phyloP scores from a whole-genome alignment of 2,888 invertebrate genomes.

The Napeogenes sylphis region DNA sequence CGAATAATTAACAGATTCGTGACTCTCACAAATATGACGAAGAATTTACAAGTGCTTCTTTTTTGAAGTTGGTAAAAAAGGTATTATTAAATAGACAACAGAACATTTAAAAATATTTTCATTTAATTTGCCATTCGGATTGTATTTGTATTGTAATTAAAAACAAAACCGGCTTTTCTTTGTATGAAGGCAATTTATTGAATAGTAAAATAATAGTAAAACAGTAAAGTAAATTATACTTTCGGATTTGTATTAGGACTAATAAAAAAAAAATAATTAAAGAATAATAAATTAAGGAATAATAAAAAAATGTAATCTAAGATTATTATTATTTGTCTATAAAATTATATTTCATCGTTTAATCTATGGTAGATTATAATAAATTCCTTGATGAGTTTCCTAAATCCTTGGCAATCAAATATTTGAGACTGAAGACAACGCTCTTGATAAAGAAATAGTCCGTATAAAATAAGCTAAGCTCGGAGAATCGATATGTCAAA shows the following conservation, averaged over 20 bases:
- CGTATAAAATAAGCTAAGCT: too few species aligned
- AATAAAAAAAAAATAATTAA: neutral
- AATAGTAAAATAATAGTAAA: neutral
- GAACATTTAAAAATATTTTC: neutral
- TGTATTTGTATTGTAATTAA: neutral
- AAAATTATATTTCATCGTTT: too few species aligned
- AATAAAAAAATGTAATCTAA: neutral
- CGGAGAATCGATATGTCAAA: too few species aligned
- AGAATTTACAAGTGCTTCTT: too few species aligned
- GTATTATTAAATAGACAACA: neutral
- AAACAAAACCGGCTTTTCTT: constrained; percentile 1
- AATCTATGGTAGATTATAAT: too few species aligned
- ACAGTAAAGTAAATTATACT: neutral
- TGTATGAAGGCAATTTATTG: constrained; percentile 2
- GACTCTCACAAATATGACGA: too few species aligned
- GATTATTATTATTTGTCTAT: too few species aligned
- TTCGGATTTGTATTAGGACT: neutral
- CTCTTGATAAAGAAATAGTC: too few species aligned
- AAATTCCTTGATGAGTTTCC: too few species aligned
- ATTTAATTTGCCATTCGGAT: neutral
- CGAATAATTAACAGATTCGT: too few species aligned
- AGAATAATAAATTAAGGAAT: neutral
- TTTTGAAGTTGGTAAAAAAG: neutral
- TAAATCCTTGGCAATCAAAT: too few species aligned
- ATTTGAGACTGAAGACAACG: too few species aligned